Evolutionary conservation across 2,797 vertebrate species (phyloP).

Genomic region (Moxostoma hubbsi): DNA sequence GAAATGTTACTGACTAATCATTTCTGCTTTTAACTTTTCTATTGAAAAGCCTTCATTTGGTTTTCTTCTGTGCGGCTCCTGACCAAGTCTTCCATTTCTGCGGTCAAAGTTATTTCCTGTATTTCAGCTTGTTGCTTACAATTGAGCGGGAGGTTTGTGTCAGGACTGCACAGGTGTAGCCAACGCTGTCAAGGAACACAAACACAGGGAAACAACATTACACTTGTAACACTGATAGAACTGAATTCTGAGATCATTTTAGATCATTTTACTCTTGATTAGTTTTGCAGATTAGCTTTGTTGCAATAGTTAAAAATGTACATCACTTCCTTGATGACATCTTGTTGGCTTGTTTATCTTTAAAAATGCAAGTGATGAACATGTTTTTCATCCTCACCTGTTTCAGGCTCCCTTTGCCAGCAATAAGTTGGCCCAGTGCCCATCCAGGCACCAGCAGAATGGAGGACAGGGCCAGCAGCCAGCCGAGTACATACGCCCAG

Average conservation of each 20-base stretch:
- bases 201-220: constrained; percentile 6
- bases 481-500: constrained; percentile 76
- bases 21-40: no score
- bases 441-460: constrained; percentile 71
- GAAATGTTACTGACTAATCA: no score
- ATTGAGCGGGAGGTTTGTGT: constrained; percentile 26
- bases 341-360: not conserved
- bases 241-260: not conserved
- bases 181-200: constrained; percentile 61
- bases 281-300: not conserved
- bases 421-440: constrained; percentile 35
- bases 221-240: not conserved
- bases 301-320: not conserved
- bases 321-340: no score
- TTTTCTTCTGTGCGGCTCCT: not conserved
- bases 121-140: constrained; percentile 47
- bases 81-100: constrained; percentile 27
- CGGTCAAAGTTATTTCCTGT: constrained; percentile 21
- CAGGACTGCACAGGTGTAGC: constrained; percentile 60
- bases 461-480: constrained; percentile 76
- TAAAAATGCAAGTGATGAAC: not conserved
- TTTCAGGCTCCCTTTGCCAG: constrained; percentile 33
- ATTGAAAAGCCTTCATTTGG: not conserved
- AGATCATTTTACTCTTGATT: not conserved
- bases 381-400: constrained; percentile 44